Percentiles rank a stretch among this genome's conserved stretches.
phyloP scores from a whole-genome alignment of 2,797 vertebrate species.

The Enteromius mattozi region DNA sequence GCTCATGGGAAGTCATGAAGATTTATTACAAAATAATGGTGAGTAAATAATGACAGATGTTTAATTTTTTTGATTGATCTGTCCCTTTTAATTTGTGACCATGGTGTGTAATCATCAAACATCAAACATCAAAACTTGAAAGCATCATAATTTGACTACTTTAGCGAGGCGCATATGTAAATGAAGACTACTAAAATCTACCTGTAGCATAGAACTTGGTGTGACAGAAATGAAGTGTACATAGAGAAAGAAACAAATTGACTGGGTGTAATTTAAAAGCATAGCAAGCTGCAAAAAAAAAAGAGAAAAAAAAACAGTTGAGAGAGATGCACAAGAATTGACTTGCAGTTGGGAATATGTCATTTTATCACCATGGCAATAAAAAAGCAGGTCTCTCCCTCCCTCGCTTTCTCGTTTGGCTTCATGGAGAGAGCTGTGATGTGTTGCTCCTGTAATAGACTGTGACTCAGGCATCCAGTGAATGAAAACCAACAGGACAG shows the following conservation, averaged over 20 bases:
- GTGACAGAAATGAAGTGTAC: not conserved
- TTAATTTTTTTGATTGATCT: not conserved
- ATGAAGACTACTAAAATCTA: not conserved
- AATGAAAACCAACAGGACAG: conserved; percentile 60
- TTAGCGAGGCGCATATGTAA: not conserved
- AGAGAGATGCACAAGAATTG: conserved; percentile 20
- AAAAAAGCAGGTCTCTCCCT: conserved; percentile 19
- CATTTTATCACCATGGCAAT: conserved; percentile 42
- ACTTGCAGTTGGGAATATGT: conserved; percentile 14
- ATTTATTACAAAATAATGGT: not conserved
- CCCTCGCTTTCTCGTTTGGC: not conserved
- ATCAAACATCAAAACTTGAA: not conserved
- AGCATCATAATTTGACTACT: not conserved
- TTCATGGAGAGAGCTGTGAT: conserved; percentile 57
- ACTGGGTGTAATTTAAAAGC: not conserved
- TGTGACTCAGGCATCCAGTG: conserved; percentile 66
- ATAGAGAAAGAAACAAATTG: not conserved
- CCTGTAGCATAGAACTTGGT: not conserved
- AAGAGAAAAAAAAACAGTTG: not conserved
- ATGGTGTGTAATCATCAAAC: not conserved
- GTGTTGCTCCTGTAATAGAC: conserved; percentile 66
- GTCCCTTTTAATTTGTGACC: not conserved
- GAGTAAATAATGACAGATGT: no score
- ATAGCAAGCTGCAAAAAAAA: not conserved
- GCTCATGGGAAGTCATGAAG: not conserved